These are phyloP conservation scores for Tenthredo livida DNA, from an alignment of 2,888 invertebrate genomes.

Conservation along the genomic window DNA sequence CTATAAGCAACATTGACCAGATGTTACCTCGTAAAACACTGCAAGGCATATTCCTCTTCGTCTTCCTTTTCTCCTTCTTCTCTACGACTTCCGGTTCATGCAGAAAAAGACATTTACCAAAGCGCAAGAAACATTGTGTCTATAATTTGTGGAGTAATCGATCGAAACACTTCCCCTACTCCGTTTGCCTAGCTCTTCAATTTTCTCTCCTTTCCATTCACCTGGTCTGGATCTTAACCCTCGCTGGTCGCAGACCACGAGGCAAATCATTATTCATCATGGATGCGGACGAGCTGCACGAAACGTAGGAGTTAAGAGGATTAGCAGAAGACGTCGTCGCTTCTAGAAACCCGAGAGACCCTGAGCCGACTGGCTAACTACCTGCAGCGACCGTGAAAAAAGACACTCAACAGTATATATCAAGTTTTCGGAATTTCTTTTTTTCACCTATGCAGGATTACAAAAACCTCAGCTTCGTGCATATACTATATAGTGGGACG, in stretches of 20 bases:
- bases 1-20: conserved; percentile 27
- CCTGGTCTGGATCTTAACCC: neutral
- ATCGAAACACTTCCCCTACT: neutral
- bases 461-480: neutral
- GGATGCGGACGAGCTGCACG: conserved; percentile 28
- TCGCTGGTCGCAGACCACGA: neutral
- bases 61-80: neutral
- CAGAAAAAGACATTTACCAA: neutral
- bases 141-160: neutral
- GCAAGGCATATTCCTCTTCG: neutral
- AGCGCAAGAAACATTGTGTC: neutral
- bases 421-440: neutral
- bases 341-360: neutral
- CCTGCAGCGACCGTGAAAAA: neutral
- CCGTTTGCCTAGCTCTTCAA: neutral
- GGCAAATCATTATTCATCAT: conserved; percentile 46
- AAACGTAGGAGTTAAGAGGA: conserved; percentile 45
- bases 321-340: conserved; percentile 48
- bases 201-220: neutral
- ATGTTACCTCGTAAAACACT: conserved; percentile 46
- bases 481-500: neutral
- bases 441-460: neutral
- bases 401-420: neutral
- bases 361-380: conserved; percentile 4
- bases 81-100: neutral